Conservation (phyloP, 2,797 vertebrate genomes). For the Hyperoplus lanceolatus region DNA sequence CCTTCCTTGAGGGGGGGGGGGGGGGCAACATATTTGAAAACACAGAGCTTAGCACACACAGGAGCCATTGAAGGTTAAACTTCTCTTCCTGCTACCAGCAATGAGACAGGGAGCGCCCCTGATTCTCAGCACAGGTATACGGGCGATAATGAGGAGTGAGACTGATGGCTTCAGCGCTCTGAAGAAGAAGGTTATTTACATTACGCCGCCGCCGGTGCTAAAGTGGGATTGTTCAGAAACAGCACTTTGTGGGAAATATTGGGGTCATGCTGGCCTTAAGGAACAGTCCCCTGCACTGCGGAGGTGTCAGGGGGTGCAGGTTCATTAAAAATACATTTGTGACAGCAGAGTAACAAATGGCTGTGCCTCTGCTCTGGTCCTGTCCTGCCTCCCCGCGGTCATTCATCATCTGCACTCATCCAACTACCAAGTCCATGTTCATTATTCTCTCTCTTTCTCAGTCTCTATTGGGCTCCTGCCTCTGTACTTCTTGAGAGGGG, state of each 20-base stretch:
- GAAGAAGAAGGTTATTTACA: slow-evolving; percentile 67
- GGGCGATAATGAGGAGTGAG: slow-evolving; percentile 53
- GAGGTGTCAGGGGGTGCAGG: slow-evolving; percentile 89
- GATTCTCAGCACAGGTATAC: slow-evolving; percentile 35
- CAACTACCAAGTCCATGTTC: slow-evolving; percentile 57
- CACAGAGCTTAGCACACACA: not conserved
- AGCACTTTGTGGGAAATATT: slow-evolving; percentile 83
- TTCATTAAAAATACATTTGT: slow-evolving; percentile 88
- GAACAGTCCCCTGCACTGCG: slow-evolving; percentile 83
- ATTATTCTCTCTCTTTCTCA: slow-evolving; percentile 57
- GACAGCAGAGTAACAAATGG: slow-evolving; percentile 82
- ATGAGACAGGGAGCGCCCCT: slow-evolving; percentile 18
- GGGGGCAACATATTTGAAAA: slow-evolving; percentile 6
- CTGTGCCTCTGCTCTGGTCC: slow-evolving; percentile 86
- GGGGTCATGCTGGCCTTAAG: slow-evolving; percentile 89
- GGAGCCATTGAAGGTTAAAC: slow-evolving; percentile 61
- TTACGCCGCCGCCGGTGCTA: slow-evolving; percentile 24
- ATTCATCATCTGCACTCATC: slow-evolving; percentile 87
- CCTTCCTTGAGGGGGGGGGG: too few species aligned
- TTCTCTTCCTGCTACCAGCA: slow-evolving; percentile 32
- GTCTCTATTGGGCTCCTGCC: slow-evolving; percentile 40
- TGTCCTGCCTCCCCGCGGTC: slow-evolving; percentile 88
- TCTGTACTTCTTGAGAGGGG: slow-evolving; percentile 5
- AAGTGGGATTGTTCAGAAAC: slow-evolving; percentile 55
- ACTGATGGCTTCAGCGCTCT: slow-evolving; percentile 53